phyloP scores from a whole-genome alignment of 2,797 vertebrate species.

The Eleutherodactylus coqui region DNA sequence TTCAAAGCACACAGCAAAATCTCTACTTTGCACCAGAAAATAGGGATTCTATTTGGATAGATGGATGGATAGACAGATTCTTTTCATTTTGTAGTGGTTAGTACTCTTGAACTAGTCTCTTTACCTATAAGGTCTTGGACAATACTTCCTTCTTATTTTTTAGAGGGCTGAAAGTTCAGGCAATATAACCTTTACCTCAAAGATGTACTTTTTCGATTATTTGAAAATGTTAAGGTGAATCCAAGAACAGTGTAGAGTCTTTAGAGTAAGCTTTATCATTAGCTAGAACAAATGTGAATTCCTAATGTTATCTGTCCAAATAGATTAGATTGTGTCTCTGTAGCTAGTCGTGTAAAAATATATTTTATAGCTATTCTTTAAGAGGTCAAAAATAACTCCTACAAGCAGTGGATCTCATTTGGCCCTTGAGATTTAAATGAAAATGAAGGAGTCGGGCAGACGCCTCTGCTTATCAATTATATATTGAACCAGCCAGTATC shows the following conservation, averaged over 20 bases:
- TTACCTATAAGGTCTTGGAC: background rate
- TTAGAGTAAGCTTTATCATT: constrained; percentile 62
- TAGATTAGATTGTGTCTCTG: constrained; percentile 63
- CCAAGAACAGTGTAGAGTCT: constrained; percentile 63
- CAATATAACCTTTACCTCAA: background rate
- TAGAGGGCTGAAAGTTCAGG: background rate
- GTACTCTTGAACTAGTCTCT: background rate
- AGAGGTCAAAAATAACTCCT: constrained; percentile 45
- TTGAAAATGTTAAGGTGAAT: constrained; percentile 60
- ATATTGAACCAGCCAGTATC: constrained; percentile 41
- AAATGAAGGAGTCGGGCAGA: constrained; percentile 54
- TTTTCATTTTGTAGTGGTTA: background rate
- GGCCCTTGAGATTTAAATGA: constrained; percentile 53
- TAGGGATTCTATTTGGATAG: too few relatives aligned
- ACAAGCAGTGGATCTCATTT: constrained; percentile 49
- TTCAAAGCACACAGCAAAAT: too few relatives aligned
- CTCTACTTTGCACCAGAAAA: too few relatives aligned
- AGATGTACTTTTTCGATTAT: constrained; percentile 43
- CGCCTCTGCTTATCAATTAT: constrained; percentile 59
- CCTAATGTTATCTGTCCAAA: constrained; percentile 62
- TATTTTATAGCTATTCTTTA: constrained; percentile 55
- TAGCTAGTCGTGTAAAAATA: constrained; percentile 56
- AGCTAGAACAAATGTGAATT: constrained; percentile 64
- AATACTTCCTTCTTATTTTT: background rate
- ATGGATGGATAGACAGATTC: too few relatives aligned